Base-by-base conservation (phyloP, 2,888 invertebrate species). In the Melipona beecheii region DNA sequence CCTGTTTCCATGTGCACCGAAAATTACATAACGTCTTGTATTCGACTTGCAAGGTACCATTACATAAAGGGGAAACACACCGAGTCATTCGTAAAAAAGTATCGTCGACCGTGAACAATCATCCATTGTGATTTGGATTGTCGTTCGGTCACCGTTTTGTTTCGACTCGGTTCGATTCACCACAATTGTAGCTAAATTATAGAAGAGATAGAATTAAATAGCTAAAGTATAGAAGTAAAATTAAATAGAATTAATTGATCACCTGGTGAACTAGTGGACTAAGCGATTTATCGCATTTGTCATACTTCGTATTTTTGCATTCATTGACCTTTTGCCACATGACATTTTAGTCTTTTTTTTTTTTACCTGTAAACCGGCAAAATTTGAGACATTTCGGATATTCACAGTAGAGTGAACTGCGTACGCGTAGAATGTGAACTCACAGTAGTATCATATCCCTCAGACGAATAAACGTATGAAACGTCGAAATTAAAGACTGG, bases 11-110 rank as follows among this genome's bases (percentile, higher is more conserved):
- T 21, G 52, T 43, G 13, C 65, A 19, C 11, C 52, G 66, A 62
- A 75, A 69, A 73, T 81, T 81, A 73, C n/a, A 21, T 19, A 81
- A 81, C 58, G 4, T 2, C 9, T 24, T 17, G 24, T 24, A 17
- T 54, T 60, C 56, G 43, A 66, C 54, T 27, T 19, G 52, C 43
- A 43, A 58, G 24, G 19, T 13, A 17, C 6, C 52, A 5, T 81
- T 81, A 62, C 49, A 24, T 50, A 81, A 81, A 13, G 27, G 11
- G 4, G 11, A 27, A 65, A 36, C 36, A 27, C 50, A 27, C 43
- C 36, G 19, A 65, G 71, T 43, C 50, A 43, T 65, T 65, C 19
- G 64, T 24, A 21, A 79, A 81, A 68, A 60, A 71, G 65, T 43
- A 58, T 31, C 71, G 24, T 65, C 70, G 56, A 50, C 60, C 49